Evolutionary conservation across 2,797 vertebrate genomes (phyloP), one percentile per base, ranked within the genome.

Genomic region (Fundulus diaphanus): DNA sequence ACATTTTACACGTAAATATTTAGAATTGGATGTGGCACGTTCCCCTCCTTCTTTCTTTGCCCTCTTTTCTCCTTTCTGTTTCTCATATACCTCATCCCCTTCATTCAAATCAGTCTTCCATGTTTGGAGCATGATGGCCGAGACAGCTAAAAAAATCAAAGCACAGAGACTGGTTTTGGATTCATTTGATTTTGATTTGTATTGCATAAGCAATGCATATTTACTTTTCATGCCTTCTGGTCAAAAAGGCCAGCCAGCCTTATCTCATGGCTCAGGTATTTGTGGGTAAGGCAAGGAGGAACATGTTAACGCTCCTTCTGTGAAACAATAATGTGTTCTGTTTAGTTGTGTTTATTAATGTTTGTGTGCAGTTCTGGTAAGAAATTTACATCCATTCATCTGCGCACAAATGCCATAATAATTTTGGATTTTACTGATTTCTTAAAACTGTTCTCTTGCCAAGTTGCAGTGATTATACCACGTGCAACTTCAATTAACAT

Each of bases 1-100:
- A 90, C 87, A 92, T 92, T 91, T 89, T 88, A 87, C 86, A 88
- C 78, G 74, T 92, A 94, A 93, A 94, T 92, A 93, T 87, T 80
- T 83, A 68, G 77, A 91, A 93, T 93, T 93, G 88, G 87, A 92
- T 92, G 86, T 93, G 92, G 92, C 92, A 93, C 88, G 77, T 90
- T 74, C 85, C 87, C 81, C 77, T 73, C 75, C 69, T 86, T 82
- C 81, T 81, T 74, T 70, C 80, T 85, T 77, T 84, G 75, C 82
- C 77, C 48, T 87, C 72, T 79, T 73, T 65, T 68, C 67, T 76
- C 66, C 76, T 83, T 73, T 85, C 77, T 69, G 66, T 88, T 84
- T 89, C 85, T 87, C 88, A 81, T 74, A 83, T 74, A 81, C 93
- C 91, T 94, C 90, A 90, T 90, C 91, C 85, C 83, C 74, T 86